These are phyloP conservation scores for Panthera uncia DNA, from an alignment of 2,113 vertebrate genomes.

Conservation along the genomic window DNA sequence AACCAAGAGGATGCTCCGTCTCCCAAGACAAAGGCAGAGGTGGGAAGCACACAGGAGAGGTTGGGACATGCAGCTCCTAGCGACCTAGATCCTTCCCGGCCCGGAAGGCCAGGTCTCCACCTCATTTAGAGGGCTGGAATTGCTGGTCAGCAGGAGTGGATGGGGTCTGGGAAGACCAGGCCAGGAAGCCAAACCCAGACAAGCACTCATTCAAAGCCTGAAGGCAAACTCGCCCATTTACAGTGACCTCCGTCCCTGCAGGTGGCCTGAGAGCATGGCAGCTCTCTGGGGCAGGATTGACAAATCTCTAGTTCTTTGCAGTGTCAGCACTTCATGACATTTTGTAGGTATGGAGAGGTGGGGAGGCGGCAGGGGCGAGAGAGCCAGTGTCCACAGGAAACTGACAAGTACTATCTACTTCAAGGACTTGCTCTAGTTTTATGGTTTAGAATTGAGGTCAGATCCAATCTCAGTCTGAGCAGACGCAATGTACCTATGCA, in stretches of 20 bases:
- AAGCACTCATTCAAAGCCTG: not conserved
- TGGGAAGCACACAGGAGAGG: not conserved
- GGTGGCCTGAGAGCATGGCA: not conserved
- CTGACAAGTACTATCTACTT: not conserved
- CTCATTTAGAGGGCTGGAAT: not conserved
- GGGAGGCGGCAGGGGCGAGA: not conserved
- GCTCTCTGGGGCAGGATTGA: not conserved
- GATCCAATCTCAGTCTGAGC: not conserved
- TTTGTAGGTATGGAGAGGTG: not conserved
- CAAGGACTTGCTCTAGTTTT: not conserved
- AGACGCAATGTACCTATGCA: not conserved
- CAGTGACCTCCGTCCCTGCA: rapidly evolving
- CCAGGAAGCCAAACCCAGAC: not conserved
- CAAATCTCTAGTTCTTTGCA: not conserved
- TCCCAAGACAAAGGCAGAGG: not conserved
- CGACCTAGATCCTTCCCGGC: not conserved
- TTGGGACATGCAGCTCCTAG: rapidly evolving
- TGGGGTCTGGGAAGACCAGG: not conserved
- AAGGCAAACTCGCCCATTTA: not conserved
- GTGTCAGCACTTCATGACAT: not conserved
- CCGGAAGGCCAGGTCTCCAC: not conserved
- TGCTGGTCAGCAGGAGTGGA: not conserved
- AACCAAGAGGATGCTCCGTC: not conserved
- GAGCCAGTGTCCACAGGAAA: not conserved
- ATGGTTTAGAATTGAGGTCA: constrained; percentile 38